Conservation (phyloP, 2,797 vertebrate species). For the Columba guinea region DNA sequence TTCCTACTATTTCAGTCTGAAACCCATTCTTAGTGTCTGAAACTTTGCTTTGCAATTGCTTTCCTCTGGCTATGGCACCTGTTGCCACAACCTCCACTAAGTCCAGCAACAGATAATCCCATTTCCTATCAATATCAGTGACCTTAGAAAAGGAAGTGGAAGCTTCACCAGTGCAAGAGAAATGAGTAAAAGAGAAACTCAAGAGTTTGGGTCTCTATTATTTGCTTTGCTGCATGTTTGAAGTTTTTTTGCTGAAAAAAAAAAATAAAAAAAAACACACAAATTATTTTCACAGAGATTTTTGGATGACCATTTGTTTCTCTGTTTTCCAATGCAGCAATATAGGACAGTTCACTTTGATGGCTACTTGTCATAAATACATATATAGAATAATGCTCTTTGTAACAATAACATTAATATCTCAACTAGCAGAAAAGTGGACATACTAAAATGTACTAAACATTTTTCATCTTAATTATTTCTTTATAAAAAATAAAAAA, state of each 20-base stretch:
- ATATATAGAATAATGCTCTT: background rate
- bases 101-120: background rate
- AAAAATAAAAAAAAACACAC: too few relatives aligned
- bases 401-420: background rate
- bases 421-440: background rate
- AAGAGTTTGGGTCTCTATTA: background rate
- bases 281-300: background rate
- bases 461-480: background rate
- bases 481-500: background rate
- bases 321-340: background rate
- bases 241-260: background rate
- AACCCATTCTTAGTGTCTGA: background rate
- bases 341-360: background rate
- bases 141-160: background rate
- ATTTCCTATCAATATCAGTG: background rate
- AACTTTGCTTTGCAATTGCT: background rate
- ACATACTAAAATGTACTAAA: background rate
- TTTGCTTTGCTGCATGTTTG: background rate
- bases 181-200: background rate
- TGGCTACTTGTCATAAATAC: background rate
- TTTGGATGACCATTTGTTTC: background rate
- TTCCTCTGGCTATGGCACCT: background rate
- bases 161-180: background rate
- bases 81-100: background rate
- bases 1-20: background rate